Base-by-base conservation (phyloP, 2,888 invertebrate species). In the Cinara cedri region DNA sequence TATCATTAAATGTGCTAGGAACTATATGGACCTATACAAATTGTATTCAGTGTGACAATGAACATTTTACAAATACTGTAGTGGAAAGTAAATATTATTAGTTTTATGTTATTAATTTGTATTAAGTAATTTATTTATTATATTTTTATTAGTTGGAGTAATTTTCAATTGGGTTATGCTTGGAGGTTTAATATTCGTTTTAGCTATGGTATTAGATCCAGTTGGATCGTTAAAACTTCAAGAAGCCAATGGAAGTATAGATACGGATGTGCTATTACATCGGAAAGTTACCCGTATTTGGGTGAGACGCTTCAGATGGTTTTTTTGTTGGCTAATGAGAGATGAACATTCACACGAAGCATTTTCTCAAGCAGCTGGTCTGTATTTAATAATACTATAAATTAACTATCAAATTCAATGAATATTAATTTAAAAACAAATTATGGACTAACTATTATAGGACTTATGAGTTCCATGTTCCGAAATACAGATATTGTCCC, bases 401-500 rank as follows among this genome's bases (percentile, higher is more conserved):
- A 44, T 26, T 6, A n/a, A 26, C 1, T n/a, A n/a, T n/a, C 10
- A 63, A 42, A 66, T 57, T 11, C 8, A 21, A 44, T 80, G 10
- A 57, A 65, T n/a, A 75, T 14, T 81, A 63, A 4, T 81, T 63
- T 24, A 70, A 71, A 46, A 26, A 6, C 6, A 55, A n/a, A n/a
- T n/a, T n/a, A n/a, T n/a, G 82, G 46, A 60, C 9, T 3, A 49
- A 46, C 26, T 46, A 49, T 83, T 82, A 66, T 88, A 89, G 91
- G 91, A 82, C 87, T 95, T 11, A 88, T 95, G 82, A 91, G 92
- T 84, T 91, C 92, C 3, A 88, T 94, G 82, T 94, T 95, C 86
- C 89, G 95, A 84, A 93, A 93, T 82, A 91, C 93, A 10, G 95
- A 96, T 86, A 87, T 96, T 57, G 95, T 96, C 0, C 93, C 95